These are phyloP conservation scores for Chymomyza caudatula DNA, from an alignment of 2,888 invertebrate species.

Conservation along the genomic window DNA sequence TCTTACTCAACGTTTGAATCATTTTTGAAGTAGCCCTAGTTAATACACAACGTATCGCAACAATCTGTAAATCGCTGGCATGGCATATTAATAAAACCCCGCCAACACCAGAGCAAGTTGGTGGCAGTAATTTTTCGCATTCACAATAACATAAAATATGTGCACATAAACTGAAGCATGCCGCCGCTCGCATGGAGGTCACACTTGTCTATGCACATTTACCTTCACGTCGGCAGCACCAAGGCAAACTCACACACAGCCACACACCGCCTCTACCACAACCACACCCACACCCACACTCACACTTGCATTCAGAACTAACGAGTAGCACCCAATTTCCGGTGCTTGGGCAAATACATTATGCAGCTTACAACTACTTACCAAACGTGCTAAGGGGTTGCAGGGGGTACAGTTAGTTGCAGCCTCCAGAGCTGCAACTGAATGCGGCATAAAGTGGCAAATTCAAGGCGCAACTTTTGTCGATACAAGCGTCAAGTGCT, in stretches of 20 bases:
- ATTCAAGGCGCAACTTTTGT: slow-evolving; percentile 59
- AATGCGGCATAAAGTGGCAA: slow-evolving; percentile 56
- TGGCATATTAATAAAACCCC: slow-evolving; percentile 35
- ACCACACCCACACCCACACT: too few species aligned
- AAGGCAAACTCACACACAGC: slow-evolving; percentile 28
- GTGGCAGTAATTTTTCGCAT: slow-evolving; percentile 36
- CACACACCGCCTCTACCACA: too few species aligned
- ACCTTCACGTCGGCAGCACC: slow-evolving; percentile 44
- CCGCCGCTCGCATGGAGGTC: slow-evolving; percentile 35
- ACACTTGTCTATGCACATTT: slow-evolving; percentile 68
- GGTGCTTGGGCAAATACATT: slow-evolving; percentile 72
- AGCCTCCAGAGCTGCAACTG: neutral
- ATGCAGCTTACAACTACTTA: slow-evolving; percentile 73
- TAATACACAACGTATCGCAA: neutral
- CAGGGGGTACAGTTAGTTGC: neutral
- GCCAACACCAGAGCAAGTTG: slow-evolving; percentile 16
- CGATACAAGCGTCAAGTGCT: slow-evolving; percentile 55
- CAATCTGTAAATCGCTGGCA: neutral
- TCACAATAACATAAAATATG: slow-evolving; percentile 34
- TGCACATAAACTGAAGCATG: slow-evolving; percentile 23
- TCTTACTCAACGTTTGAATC: neutral
- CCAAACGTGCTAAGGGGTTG: neutral
- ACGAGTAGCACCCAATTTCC: slow-evolving; percentile 69
- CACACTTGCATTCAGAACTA: slow-evolving; percentile 11
- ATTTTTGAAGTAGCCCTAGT: neutral